Evolutionary conservation across 2,797 vertebrate genomes (phyloP).

Genomic region (Acipenser ruthenus): DNA sequence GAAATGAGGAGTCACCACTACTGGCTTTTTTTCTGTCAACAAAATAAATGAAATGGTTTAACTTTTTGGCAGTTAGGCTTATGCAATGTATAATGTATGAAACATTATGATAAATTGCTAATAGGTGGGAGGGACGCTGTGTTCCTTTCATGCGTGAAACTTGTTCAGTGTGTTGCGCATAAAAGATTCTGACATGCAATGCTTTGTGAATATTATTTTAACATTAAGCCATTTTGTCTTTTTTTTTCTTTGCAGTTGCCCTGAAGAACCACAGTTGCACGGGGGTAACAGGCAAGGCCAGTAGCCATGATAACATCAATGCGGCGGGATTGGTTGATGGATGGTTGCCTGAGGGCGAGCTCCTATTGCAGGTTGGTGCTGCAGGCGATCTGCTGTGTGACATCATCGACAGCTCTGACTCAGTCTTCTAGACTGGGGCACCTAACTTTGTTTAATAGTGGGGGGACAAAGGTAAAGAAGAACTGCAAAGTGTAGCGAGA

Average conservation of each 20-base stretch:
- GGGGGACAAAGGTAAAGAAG: too few relatives aligned
- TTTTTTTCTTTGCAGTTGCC: constrained; percentile 39
- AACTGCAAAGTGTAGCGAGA: too few relatives aligned
- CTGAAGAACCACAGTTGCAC: constrained; percentile 43
- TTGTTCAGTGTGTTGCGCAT: constrained; percentile 18
- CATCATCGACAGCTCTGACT: too few relatives aligned
- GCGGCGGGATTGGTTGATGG: background rate
- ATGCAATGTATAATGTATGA: too few relatives aligned
- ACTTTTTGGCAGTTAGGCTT: too few relatives aligned
- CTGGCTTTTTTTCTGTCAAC: too few relatives aligned
- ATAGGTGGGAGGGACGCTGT: constrained; percentile 18
- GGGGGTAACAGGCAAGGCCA: constrained; percentile 13
- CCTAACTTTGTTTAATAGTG: too few relatives aligned
- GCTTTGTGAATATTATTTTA: constrained; percentile 30
- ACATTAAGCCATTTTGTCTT: constrained; percentile 20
- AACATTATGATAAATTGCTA: constrained; percentile 27
- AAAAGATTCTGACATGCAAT: constrained; percentile 22
- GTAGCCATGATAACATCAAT: constrained; percentile 7
- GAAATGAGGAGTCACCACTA: too few relatives aligned
- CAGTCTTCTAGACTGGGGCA: too few relatives aligned
- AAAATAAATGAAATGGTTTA: too few relatives aligned
- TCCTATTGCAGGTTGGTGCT: constrained; percentile 63
- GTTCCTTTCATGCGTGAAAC: constrained; percentile 7
- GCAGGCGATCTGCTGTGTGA: background rate
- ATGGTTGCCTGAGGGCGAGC: constrained; percentile 54